phyloP scores from a whole-genome alignment of 2,113 vertebrate genomes.

The Chiloscyllium plagiosum region DNA sequence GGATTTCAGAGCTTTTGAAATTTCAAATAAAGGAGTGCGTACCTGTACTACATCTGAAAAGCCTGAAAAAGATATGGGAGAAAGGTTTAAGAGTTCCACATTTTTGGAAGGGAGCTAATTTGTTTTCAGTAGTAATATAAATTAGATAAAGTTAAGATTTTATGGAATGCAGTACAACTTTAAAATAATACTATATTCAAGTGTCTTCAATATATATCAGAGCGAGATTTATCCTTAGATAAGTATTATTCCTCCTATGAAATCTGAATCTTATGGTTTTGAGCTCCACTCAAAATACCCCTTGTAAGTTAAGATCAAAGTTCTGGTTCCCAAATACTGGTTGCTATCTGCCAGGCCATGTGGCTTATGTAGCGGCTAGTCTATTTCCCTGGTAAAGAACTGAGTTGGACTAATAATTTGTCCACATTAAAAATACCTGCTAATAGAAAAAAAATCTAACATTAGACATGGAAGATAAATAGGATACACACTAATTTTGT shows the following conservation, averaged over 20 bases:
- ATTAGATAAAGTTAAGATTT: background rate
- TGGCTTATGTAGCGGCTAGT: background rate
- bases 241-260: background rate
- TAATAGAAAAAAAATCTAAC: too few relatives aligned
- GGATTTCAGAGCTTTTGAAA: too few relatives aligned
- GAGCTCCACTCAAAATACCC: background rate
- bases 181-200: background rate
- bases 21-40: too few relatives aligned
- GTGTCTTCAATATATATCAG: background rate
- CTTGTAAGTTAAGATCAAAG: background rate
- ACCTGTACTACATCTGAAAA: background rate
- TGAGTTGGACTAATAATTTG: background rate
- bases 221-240: background rate
- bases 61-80: background rate
- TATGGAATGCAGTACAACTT: background rate
- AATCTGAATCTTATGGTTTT: background rate
- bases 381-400: background rate
- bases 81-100: background rate
- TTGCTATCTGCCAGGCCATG: background rate
- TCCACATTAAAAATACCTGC: background rate
- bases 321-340: background rate
- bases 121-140: background rate
- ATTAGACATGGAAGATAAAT: background rate
- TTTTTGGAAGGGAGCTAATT: background rate
- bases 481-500: background rate